Base-by-base conservation (phyloP, 2,888 invertebrate species). In the Sinelater perroti region DNA sequence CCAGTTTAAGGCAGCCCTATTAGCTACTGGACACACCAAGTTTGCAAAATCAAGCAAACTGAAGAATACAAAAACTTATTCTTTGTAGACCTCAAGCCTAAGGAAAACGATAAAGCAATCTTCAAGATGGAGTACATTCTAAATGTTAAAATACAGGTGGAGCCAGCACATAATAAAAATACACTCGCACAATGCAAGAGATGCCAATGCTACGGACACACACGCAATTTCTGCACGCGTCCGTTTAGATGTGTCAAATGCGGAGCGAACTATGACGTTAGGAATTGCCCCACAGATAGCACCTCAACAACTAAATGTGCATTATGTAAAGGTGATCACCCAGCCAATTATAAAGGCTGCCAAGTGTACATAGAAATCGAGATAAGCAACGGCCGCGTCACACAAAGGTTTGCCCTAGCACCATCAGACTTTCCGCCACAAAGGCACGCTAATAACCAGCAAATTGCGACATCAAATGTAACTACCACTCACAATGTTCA, bases 101-200 rank as follows among this genome's bases (percentile, higher is more conserved):
- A 45, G 30, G 45, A 45, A 5, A 45, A 45, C 30, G 31, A 45
- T 10, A 45, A 45, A 18, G 45, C 30, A 31, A 30, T 45, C 2
- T 45, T 45, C 31, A 31, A 30, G 3, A 16, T 30, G 10, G 5
- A 45, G 17, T 28, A 45, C 18, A 13, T 44, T 2, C 8, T 44
- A 44, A 44, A 44, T n/a, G 16, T 30, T 14, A 44, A 44, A 44
- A 28, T 44, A 44, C 44, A 44, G 28, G 44, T 44, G 28, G 26
- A 44, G 28, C 44, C 44, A 24, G 16, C 14, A 1, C 26, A 44
- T 14, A 44, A 44, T 8, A 44, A 44, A 44, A 28, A 11, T 28
- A 16, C 44, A 14, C 44, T 44, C 44, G 10, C 16, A 11, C 44
- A 44, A 14, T 44, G 44, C 18, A 36, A 36, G 18, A 36, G 17